Evolutionary conservation across 2,797 vertebrate genomes (phyloP), one percentile per base, ranked within the genome.

Genomic region (Rhinichthys osculus): DNA sequence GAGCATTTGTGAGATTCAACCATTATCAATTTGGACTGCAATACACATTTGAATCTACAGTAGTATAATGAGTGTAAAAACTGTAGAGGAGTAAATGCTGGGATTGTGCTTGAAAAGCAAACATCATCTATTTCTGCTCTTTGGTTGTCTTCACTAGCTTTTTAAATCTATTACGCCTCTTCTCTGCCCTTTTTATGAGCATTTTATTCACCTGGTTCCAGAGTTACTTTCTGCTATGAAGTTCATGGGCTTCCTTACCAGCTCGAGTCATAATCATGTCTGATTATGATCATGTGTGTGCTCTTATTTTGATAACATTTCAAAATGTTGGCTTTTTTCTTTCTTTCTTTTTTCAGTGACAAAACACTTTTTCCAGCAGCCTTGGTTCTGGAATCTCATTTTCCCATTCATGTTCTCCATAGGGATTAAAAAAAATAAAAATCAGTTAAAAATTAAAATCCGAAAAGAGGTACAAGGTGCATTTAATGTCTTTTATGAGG

Each of bases 31-130:
- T 78, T 27, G 23, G 8, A 40, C 54, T 62, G 54, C 76, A 62
- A 38, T 27, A 62, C 33, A 81, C 64, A 50, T 33, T 50, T 35
- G 21, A 67, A 35, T 52, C 11, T 33, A 33, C 5, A 10, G 47
- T 23, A 9, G 21, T 54, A 10, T 7, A 38, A 27, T 78, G 13
- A 69, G 79, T 50, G 9, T 82, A 35, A 10, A 82, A 72, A 72
- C 35, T 72, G 4, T 73, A 72, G 38, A 35, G 30, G 23, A n/a
- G 33, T 54, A 44, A 42, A 78, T 33, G 5, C 47, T 78, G 64
- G 80, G 64, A 42, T n/a, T 57, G 19, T 71, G 64, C 66, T 57
- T 78, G 35, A 78, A 84, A 84, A 52, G 33, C 23, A 17, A 84
- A 78, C 35, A 42, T 47, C 52, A 4, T 72, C 52, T 73, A 17